These are phyloP conservation scores for Cydia pomonella DNA, from an alignment of 1,140 invertebrate species.

Conservation along the genomic window DNA sequence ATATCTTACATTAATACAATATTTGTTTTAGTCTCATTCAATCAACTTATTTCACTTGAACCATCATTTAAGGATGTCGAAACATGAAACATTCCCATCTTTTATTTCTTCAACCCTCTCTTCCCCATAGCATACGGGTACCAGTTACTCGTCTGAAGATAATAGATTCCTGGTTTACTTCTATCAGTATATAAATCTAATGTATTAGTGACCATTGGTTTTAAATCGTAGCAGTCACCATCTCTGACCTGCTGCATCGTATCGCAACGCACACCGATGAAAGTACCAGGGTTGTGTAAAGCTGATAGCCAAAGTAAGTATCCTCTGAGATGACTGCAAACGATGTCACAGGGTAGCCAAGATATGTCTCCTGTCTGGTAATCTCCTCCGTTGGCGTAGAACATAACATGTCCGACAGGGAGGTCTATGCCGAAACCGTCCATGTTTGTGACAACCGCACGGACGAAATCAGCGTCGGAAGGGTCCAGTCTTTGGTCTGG, in stretches of 20 bases:
- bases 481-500: conserved; percentile 59
- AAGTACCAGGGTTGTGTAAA: conserved; percentile 50
- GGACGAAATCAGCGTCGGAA: conserved; percentile 13
- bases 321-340: conserved; percentile 61
- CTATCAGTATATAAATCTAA: conserved; percentile 45
- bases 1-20: too few species aligned
- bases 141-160: conserved; percentile 51
- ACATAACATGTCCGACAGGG: conserved; percentile 82
- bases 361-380: conserved; percentile 82
- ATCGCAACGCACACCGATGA: conserved; percentile 62
- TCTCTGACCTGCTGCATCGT: conserved; percentile 61
- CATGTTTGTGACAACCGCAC: conserved; percentile 84
- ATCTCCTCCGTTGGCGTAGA: conserved; percentile 87
- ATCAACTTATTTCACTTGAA: background rate
- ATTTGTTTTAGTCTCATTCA: background rate
- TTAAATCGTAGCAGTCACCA: conserved; percentile 53
- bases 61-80: background rate
- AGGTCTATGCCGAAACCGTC: conserved; percentile 84
- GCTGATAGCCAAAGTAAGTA: conserved; percentile 56
- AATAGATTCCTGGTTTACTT: conserved; percentile 58
- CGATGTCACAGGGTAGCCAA: conserved; percentile 51
- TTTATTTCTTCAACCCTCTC: conserved; percentile 50
- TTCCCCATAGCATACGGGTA: conserved; percentile 59
- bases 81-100: background rate
- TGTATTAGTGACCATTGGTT: conserved; percentile 48